Percentiles rank a stretch among this genome's conserved stretches.
phyloP scores from a whole-genome alignment of 2,113 vertebrate genomes.

The Cyanoliseus patagonus region DNA sequence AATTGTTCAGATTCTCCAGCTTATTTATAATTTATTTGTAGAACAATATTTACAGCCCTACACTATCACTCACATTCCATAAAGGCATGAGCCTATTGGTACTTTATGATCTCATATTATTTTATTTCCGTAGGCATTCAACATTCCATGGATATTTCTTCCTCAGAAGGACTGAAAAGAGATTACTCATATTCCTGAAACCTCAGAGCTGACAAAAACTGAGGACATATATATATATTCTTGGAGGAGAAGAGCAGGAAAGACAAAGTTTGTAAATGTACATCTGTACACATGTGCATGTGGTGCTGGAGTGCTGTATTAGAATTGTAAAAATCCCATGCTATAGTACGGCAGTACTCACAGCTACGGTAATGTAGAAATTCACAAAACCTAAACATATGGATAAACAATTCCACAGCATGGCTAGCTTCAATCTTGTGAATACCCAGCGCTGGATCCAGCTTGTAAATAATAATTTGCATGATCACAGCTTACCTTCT shows the following conservation, averaged over 20 bases:
- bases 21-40: background rate
- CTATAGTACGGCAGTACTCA: background rate
- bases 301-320: background rate
- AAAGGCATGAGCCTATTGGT: background rate
- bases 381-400: background rate
- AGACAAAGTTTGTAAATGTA: background rate
- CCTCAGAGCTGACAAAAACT: background rate
- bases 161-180: background rate
- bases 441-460: background rate
- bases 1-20: background rate
- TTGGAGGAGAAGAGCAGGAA: background rate
- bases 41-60: background rate
- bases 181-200: background rate
- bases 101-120: background rate
- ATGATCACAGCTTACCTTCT: background rate
- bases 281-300: background rate
- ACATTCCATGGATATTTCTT: background rate
- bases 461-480: background rate
- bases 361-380: background rate
- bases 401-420: background rate
- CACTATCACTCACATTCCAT: background rate
- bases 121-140: background rate
- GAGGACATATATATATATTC: fast-evolving
- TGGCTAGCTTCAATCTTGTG: background rate
- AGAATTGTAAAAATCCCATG: background rate